Base-by-base conservation (phyloP, 1,140 invertebrate genomes). In the Drosophila kikkawai region DNA sequence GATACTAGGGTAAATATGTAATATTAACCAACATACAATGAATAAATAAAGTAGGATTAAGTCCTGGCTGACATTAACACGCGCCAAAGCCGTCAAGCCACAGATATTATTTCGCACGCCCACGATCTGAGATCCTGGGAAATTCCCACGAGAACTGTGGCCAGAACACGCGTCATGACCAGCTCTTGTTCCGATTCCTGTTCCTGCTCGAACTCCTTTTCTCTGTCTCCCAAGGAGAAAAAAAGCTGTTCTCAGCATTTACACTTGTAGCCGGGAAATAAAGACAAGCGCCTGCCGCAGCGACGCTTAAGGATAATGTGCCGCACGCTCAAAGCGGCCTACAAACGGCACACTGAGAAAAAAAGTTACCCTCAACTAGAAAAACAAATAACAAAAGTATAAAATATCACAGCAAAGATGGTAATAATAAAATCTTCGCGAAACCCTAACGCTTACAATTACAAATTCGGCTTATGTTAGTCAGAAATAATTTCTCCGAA, bases 301-400 rank as follows among this genome's bases (percentile, higher is more conserved):
- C 85, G 81, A 51, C 85, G 83, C 63, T 87, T 74, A 87, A 87
- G 85, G 83, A 87, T 87, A 87, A 87, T 87, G 74, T 82, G 85
- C 67, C 83, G 59, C 85, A 87, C 81, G 80, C 66, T 82, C 45
- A n/a, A 8, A 37, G 11, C 76, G 64, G 50, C 82, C 73, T 74
- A 69, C 51, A 74, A 71, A 60, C 42, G n/a, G n/a, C 12, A 37
- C 53, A 56, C 53, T 39, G 53, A 39, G 4, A 22, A 39, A 56
- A 51, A 51, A 11, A 37, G 0, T 9, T 0, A 37, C 7, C 19
- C 12, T 37, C 0, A 12, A 37, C 0, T 22, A 1, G 22, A 8
- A 15, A 1, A 15, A 19, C 26, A 0, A 6, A 7, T 26, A 29
- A 29, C 6, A 29, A 5, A 0, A 26, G 4, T 29, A 0, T 0